Evolutionary conservation across 1,140 invertebrate genomes (phyloP).

Genomic region (Temnothorax curvispinosus): DNA sequence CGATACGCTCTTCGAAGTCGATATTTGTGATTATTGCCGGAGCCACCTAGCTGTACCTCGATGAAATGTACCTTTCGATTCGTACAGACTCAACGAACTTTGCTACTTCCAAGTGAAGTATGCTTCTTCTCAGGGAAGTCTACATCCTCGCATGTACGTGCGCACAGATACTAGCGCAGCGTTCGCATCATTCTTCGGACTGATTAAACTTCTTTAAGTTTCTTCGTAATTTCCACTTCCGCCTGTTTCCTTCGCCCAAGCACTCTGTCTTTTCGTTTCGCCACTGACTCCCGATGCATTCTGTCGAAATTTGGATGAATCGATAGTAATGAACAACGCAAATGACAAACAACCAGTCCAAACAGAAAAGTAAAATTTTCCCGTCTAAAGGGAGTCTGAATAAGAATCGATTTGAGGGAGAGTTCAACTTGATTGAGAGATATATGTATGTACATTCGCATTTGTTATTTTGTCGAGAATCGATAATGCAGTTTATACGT

Average conservation of each 20-base stretch:
- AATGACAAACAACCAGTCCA: slow-evolving; percentile 34
- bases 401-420: slow-evolving; percentile 13
- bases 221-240: slow-evolving; percentile 57
- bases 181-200: slow-evolving; percentile 58
- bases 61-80: slow-evolving; percentile 55
- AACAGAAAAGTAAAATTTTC: slow-evolving; percentile 35
- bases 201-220: slow-evolving; percentile 65
- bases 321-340: slow-evolving; percentile 35
- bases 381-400: slow-evolving; percentile 5
- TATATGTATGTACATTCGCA: background rate
- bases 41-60: slow-evolving; percentile 18
- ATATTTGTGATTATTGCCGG: slow-evolving; percentile 55
- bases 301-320: slow-evolving; percentile 40
- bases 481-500: slow-evolving; percentile 27
- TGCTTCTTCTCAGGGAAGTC: slow-evolving; percentile 31
- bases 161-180: slow-evolving; percentile 4
- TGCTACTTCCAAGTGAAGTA: slow-evolving; percentile 56
- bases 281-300: background rate
- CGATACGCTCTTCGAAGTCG: slow-evolving; percentile 5
- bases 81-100: slow-evolving; percentile 48
- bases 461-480: slow-evolving; percentile 36
- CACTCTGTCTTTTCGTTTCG: slow-evolving; percentile 37
- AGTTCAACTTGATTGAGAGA: slow-evolving; percentile 24
- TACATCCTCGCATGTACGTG: slow-evolving; percentile 33
- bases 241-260: slow-evolving; percentile 33